Evolutionary conservation across 2,113 vertebrate genomes (phyloP), one percentile per base, ranked within the genome.

Genomic region (Ciconia boyciana): DNA sequence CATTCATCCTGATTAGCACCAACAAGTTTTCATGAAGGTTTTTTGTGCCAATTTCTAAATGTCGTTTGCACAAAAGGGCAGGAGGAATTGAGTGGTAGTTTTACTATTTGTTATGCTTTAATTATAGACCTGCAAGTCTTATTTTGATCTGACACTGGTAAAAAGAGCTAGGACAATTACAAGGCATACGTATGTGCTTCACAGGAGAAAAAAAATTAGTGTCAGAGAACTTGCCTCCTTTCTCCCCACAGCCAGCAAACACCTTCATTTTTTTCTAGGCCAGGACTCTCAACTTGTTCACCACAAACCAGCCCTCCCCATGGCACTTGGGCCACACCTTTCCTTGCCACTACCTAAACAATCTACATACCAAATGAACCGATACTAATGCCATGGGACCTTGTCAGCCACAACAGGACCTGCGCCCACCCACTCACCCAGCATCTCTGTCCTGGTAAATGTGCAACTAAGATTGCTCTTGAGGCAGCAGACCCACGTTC

Each of bases 301-400:
- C 46, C 70, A 86, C 48, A 76, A 64, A 10, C 34, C 46, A 84
- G 29, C 16, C 7, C 26, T 83, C 31, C 54, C 46, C 51, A 3
- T 7, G 54, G 92, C 79, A 44, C n/a, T 7, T 22, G 29, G 24
- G n/a, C 52, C 90, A 69, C 75, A 75, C 58, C 25, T 93, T 51
- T 24, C 52, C 46, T 32, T 26, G 44, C 62, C 61, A 55, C 6
- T 10, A 31, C 61, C 34, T 2, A 13, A 39, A 16, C 2, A 1
- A 71, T 44, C 77, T 21, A 6, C 65, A 16, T 15, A 19, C 36
- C 39, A 87, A 83, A 41, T 1, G 4, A 48, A 16, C 6, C 1
- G 0, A 15, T 39, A 19, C 19, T 0, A 11, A 34, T 1, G 17
- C 31, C 68, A 26, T 1, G 7, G 62, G 54, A 61, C 36, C 26